Conservation (phyloP, 1,140 invertebrate species). For the Calephelis virginiensis region DNA sequence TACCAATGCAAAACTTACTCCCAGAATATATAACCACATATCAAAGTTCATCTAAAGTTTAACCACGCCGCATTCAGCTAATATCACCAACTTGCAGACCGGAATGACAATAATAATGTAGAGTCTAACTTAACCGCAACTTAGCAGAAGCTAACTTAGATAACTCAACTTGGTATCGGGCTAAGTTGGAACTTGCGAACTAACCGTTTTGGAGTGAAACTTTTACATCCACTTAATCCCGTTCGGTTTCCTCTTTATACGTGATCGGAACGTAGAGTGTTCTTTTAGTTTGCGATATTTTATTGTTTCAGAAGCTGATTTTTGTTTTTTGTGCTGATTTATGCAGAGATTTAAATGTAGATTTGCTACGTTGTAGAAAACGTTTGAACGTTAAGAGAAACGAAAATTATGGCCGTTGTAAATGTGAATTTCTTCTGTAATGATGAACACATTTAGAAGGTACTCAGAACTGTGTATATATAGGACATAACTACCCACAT, state of each 20-base stretch:
- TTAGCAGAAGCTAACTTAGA: conserved; percentile 60
- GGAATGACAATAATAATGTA: conserved; percentile 59
- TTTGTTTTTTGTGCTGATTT: too few species aligned
- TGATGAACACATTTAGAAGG: too few species aligned
- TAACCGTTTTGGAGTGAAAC: conserved; percentile 59
- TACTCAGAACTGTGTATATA: too few species aligned
- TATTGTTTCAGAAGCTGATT: too few species aligned
- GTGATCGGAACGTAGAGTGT: conserved; percentile 17
- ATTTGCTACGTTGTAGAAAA: too few species aligned
- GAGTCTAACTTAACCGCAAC: conserved; percentile 56
- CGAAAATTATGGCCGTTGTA: too few species aligned
- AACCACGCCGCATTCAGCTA: conserved; percentile 24
- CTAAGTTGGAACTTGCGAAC: conserved; percentile 63
- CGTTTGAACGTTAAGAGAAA: too few species aligned
- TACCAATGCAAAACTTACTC: conserved; percentile 9
- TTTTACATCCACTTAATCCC: conserved; percentile 53
- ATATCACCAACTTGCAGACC: conserved; percentile 44
- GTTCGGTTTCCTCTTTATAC: conserved; percentile 33
- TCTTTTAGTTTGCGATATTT: conserved; percentile 1
- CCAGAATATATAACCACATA: conserved; percentile 18
- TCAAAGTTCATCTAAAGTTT: conserved; percentile 24
- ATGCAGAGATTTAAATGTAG: too few species aligned
- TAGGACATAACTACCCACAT: too few species aligned
- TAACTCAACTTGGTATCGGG: conserved; percentile 64
- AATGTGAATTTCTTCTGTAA: too few species aligned